Base-by-base conservation (phyloP, 2,888 invertebrate species). In the Hololepta plana region DNA sequence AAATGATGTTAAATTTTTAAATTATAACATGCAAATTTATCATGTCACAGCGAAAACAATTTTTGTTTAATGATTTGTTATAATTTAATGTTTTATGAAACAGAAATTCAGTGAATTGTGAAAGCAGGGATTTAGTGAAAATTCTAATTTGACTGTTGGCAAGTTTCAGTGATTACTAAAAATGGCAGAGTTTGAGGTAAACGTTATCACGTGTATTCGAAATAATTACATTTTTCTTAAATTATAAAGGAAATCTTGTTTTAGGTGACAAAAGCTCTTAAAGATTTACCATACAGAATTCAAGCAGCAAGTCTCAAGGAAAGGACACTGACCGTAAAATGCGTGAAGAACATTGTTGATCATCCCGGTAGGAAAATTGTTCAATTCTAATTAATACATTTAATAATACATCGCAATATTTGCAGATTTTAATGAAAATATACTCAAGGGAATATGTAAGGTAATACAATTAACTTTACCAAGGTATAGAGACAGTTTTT, bases 361-460 rank as follows among this genome's bases (percentile, higher is more conserved):
- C 69, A 73, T 49, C 67, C 75, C 57, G 80, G 84, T 84, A 59
- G n/a, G n/a, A n/a, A 54, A 44, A 17, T 23, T 28, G 22, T 22
- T 31, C 14, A 15, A 25, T 23, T 26, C 14, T 28, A 23, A 17
- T 27, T 17, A 23, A 19, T 20, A 23, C 16, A 28, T 16, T 24
- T 24, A 26, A 32, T 38, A 14, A 26, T 38, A 41, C 31, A 10
- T 35, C 35, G 4, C 39, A 20, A 32, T 37, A 12, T 20, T 59
- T 57, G 4, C 45, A 87, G 87, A 72, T 35, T 70, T 85, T 33
- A 77, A 73, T 41, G 76, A 82, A 40, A 66, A 67, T 40, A 73
- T 76, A 29, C 65, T 85, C 22, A 69, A 72, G 38, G 82, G 75
- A 33, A 67, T 87, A 29, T 82, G 84, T 44, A 74, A 77, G 45